A percentile compares a stretch with the other conserved stretches of the same genome.
These are phyloP conservation scores for Chelonoidis abingdonii DNA, from an alignment of 2,113 vertebrate genomes.

Conservation along the genomic window DNA sequence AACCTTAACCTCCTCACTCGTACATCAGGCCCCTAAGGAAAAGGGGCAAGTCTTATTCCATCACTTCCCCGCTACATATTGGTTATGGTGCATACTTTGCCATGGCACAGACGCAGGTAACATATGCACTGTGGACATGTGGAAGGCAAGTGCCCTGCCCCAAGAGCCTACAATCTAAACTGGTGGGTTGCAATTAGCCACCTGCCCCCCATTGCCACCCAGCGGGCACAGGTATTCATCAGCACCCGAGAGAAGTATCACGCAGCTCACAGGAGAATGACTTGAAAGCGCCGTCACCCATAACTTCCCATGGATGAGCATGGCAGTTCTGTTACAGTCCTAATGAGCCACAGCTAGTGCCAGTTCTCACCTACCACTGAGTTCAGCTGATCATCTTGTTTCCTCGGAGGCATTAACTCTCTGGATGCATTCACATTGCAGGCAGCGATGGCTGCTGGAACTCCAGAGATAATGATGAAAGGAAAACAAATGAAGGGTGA, in stretches of 20 bases:
- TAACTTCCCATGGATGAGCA: background rate
- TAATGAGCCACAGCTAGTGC: background rate
- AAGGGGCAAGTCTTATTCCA: background rate
- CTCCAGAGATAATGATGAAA: constrained; percentile 19
- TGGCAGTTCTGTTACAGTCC: background rate
- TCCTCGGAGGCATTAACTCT: background rate
- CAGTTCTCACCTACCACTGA: background rate
- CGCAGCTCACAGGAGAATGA: background rate
- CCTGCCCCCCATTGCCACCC: background rate
- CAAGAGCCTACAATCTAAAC: background rate
- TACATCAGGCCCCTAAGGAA: background rate
- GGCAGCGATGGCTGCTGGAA: constrained; percentile 38
- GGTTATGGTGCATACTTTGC: background rate
- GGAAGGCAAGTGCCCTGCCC: background rate
- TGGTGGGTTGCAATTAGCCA: background rate
- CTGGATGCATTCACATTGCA: constrained; percentile 1
- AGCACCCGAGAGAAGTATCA: background rate
- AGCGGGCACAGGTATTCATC: background rate
- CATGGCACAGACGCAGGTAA: background rate
- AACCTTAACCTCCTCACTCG: background rate
- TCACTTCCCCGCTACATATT: background rate
- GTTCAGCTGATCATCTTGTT: constrained; percentile 28
- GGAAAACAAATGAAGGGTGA: constrained; percentile 34
- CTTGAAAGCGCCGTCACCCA: background rate
- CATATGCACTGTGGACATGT: background rate